Percentiles rank a stretch among this genome's conserved stretches.
Evolutionary conservation across 2,888 invertebrate species (phyloP).

Genomic region (Xanthia icteritia): DNA sequence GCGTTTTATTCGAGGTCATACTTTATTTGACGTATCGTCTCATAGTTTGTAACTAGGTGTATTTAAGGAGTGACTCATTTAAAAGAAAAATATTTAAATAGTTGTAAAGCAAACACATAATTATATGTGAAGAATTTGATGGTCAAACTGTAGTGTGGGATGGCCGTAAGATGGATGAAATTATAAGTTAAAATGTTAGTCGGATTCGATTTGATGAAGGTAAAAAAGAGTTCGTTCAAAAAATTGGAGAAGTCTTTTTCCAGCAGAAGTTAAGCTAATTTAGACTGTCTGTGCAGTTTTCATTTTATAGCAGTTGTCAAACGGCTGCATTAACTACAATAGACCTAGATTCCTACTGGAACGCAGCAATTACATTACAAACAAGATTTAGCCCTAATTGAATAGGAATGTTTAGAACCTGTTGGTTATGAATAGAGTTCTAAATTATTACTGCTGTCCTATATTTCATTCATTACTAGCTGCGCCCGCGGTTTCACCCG

Average conservation of each 20-base stretch:
- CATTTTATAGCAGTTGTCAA: background rate
- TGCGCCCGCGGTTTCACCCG: too few relatives aligned
- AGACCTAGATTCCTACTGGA: background rate
- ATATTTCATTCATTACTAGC: background rate
- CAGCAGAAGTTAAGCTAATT: background rate
- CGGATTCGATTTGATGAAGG: background rate
- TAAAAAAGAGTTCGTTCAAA: background rate
- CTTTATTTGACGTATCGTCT: slow-evolving; percentile 53
- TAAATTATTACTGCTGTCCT: background rate
- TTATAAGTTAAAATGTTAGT: background rate
- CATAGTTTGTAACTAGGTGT: slow-evolving; percentile 31
- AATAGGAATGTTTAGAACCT: background rate
- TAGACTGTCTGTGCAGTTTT: too few relatives aligned
- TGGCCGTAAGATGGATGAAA: background rate
- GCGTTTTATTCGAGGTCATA: slow-evolving; percentile 55
- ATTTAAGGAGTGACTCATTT: slow-evolving; percentile 32
- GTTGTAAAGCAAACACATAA: slow-evolving; percentile 7
- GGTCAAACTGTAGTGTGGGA: background rate
- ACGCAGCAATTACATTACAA: background rate
- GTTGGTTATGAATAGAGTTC: background rate
- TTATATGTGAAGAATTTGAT: slow-evolving; percentile 19
- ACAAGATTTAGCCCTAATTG: slow-evolving; percentile 5
- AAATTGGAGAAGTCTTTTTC: background rate
- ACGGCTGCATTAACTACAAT: background rate
- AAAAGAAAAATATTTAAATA: slow-evolving; percentile 30